Conservation (phyloP, 2,888 invertebrate species). For the Merodon equestris region DNA sequence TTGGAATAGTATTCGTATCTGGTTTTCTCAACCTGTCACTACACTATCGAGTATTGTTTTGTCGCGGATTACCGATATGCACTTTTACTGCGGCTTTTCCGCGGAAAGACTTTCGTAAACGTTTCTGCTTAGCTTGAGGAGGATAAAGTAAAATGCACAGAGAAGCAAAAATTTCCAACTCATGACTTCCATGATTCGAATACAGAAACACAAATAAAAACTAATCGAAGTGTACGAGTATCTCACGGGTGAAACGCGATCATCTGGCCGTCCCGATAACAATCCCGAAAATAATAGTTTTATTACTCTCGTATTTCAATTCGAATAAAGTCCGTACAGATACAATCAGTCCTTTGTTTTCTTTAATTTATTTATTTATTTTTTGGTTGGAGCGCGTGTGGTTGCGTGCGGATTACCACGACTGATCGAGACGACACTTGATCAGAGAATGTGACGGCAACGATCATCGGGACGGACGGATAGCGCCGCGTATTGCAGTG, state of each 20-base stretch:
- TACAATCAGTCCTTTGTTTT: slow-evolving; percentile 18
- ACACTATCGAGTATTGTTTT: slow-evolving; percentile 23
- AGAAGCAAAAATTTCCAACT: slow-evolving; percentile 70
- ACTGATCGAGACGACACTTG: slow-evolving; percentile 59
- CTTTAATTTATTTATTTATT: no score
- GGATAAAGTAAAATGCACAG: slow-evolving; percentile 71
- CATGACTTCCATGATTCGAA: slow-evolving; percentile 70
- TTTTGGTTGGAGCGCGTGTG: no score
- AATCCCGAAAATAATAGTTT: not conserved
- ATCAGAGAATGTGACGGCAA: slow-evolving; percentile 33
- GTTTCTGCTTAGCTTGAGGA: slow-evolving; percentile 66
- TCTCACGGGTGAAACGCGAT: slow-evolving; percentile 27
- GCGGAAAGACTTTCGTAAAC: slow-evolving; percentile 53
- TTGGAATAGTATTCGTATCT: not conserved
- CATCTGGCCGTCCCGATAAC: slow-evolving; percentile 29
- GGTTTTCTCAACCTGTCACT: slow-evolving; percentile 26
- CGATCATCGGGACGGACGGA: not conserved
- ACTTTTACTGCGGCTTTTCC: slow-evolving; percentile 33
- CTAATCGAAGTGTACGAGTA: not conserved
- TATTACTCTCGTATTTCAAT: slow-evolving; percentile 3
- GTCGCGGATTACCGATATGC: slow-evolving; percentile 32
- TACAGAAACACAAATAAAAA: slow-evolving; percentile 2
- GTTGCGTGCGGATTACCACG: slow-evolving; percentile 1
- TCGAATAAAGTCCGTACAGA: slow-evolving; percentile 16
- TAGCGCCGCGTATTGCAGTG: no score